A percentile compares a stretch with the other conserved stretches of the same genome.
phyloP scores from a whole-genome alignment of 1,140 invertebrate genomes.

The Diuraphis noxia region DNA sequence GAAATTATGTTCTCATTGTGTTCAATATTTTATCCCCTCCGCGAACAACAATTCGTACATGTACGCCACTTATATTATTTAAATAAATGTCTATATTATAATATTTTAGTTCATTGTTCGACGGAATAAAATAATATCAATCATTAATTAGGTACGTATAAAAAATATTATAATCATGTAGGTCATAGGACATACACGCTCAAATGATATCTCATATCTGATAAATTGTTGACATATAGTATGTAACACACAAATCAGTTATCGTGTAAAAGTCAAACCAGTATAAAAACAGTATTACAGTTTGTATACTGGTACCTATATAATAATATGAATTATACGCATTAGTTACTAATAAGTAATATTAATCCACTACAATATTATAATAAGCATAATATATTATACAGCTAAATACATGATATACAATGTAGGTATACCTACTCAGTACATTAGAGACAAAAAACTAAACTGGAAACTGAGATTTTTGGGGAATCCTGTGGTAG shows the following conservation, averaged over 20 bases:
- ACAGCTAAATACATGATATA: neutral
- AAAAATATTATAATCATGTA: neutral
- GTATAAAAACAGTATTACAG: neutral
- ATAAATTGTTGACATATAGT: slow-evolving; percentile 20
- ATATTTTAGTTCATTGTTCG: neutral
- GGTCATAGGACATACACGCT: neutral
- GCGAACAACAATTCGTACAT: neutral
- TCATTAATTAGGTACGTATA: neutral
- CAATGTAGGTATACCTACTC: no score
- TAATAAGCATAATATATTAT: no score
- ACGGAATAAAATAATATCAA: neutral
- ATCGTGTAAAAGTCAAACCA: neutral
- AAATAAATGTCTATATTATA: neutral
- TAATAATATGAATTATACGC: neutral
- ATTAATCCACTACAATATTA: neutral
- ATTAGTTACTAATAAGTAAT: neutral
- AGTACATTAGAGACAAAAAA: neutral
- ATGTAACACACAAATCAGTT: neutral
- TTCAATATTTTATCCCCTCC: neutral
- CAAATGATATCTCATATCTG: slow-evolving; percentile 11
- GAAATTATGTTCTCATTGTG: neutral
- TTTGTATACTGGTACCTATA: neutral
- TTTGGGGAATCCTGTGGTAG: neutral
- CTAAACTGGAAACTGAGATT: neutral
- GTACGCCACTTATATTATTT: neutral